Evolutionary conservation across 2,888 invertebrate genomes (phyloP), one percentile per base, ranked within the genome.

Genomic region (Trichopoda pennipes): DNA sequence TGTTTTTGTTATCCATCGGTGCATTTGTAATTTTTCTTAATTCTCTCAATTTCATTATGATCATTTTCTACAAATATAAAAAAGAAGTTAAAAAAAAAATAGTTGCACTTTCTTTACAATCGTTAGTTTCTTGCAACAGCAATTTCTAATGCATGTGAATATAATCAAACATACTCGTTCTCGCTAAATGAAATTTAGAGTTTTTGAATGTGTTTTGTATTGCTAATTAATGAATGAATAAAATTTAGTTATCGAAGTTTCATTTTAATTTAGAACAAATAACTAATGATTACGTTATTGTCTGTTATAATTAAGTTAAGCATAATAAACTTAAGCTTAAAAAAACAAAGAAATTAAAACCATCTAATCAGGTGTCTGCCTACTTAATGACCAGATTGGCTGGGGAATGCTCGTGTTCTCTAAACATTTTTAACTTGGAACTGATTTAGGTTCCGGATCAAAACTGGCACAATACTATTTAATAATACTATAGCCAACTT

Each of bases 1-100:
- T 90, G 89, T 88, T 88, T 89, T 86, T 84, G 84, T 88, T 89
- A 87, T 86, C 85, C 89, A 89, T 81, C 87, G 87, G 87, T 89
- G 88, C 86, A 86, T 84, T 73, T 72, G 60, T 32, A 66, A 74
- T 68, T 63, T 78, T 78, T 63, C 77, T 66, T 58, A 66, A 69
- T 77, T 73, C 49, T 72, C 78, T 56, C 53, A 76, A 56, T 76
- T 77, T 72, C 49, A 21, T 60, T 21, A 63, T 53, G 55, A 77
- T 73, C 19, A 63, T 63, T 44, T 55, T 55, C 49, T 47, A 38
- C 68, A 70, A 66, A 49, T 55, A 44, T 9, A 56, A 58, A 76
- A 77, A 21, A 23, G 35, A 63, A 58, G 10, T 63, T 38, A 32
- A 74, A 42, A 61, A 76, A 38, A 38, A 2, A 38, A 21, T 21